Conservation (phyloP, 1,140 invertebrate species). For the Dendroctonus ponderosae region DNA sequence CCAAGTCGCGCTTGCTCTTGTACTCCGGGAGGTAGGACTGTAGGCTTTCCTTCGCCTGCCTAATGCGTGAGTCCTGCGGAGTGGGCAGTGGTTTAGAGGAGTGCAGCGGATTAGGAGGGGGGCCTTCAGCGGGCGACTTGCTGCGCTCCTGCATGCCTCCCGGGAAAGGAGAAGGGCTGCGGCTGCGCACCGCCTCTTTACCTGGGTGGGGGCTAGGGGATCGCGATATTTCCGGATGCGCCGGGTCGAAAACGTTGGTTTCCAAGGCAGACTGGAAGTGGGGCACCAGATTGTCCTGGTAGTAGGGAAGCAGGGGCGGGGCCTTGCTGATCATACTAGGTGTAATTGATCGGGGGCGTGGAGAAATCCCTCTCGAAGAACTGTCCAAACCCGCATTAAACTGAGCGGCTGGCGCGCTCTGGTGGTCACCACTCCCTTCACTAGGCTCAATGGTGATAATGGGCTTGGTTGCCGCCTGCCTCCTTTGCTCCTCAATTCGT, state of each 20-base stretch:
- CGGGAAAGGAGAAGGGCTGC: conserved; percentile 48
- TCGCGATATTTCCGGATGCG: conserved; percentile 55
- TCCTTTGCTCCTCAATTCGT: conserved; percentile 34
- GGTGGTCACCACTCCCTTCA: background rate
- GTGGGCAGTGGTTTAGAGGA: conserved; percentile 36
- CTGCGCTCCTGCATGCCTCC: conserved; percentile 26
- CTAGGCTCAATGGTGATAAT: conserved; percentile 37
- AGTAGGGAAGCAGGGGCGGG: conserved; percentile 63
- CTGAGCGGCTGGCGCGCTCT: too few relatives aligned
- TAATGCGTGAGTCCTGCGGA: conserved; percentile 37
- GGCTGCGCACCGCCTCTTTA: conserved; percentile 39
- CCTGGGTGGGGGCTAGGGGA: conserved; percentile 57
- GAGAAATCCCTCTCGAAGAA: conserved; percentile 37
- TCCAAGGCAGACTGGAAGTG: conserved; percentile 58
- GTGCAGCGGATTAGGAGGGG: conserved; percentile 60
- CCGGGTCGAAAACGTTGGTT: conserved; percentile 57
- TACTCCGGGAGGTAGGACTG: conserved; percentile 44
- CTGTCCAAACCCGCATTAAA: conserved; percentile 24
- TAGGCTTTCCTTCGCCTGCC: conserved; percentile 43
- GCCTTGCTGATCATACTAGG: conserved; percentile 66
- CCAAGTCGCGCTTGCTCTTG: conserved; percentile 33
- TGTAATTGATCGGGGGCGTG: conserved; percentile 54
- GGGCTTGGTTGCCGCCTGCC: conserved; percentile 29
- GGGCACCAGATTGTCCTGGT: conserved; percentile 64
- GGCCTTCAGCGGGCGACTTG: conserved; percentile 60